phyloP scores from a whole-genome alignment of 2,797 vertebrate species.

The Alcedo atthis region DNA sequence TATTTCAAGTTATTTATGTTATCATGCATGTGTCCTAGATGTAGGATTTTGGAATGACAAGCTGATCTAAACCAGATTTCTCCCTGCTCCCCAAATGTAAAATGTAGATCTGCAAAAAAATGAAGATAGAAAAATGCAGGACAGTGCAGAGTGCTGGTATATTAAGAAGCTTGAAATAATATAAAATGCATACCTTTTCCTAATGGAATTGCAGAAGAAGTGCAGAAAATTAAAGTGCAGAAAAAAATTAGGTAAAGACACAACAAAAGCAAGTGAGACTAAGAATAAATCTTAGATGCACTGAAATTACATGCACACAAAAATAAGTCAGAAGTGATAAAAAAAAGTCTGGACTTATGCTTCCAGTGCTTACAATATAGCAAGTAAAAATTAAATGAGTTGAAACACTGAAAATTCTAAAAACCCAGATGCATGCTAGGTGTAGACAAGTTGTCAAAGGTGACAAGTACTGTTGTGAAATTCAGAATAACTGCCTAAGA shows the following conservation, averaged over 20 bases:
- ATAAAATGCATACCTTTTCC: neutral
- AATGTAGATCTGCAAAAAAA: neutral
- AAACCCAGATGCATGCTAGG: neutral
- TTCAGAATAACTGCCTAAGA: slow-evolving; percentile 35
- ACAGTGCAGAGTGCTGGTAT: neutral
- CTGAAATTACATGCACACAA: neutral
- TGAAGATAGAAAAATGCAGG: neutral
- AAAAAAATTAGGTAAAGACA: neutral
- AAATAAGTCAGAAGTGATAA: neutral
- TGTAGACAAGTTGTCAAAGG: slow-evolving; percentile 7
- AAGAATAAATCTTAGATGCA: neutral
- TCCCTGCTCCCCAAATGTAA: neutral
- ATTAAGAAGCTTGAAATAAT: neutral
- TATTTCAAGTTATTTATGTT: slow-evolving; percentile 26
- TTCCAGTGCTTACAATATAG: neutral
- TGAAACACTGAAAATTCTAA: slow-evolving; percentile 28
- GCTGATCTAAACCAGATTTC: neutral
- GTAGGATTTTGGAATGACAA: slow-evolving; percentile 11
- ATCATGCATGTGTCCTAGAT: neutral
- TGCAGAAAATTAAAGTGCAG: neutral
- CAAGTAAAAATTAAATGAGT: neutral
- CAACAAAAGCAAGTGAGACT: neutral
- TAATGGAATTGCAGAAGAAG: neutral
- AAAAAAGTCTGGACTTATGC: neutral
- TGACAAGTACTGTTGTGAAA: neutral